Conservation (phyloP, 2,113 vertebrate species). For the Gymnorhina tibicen region DNA sequence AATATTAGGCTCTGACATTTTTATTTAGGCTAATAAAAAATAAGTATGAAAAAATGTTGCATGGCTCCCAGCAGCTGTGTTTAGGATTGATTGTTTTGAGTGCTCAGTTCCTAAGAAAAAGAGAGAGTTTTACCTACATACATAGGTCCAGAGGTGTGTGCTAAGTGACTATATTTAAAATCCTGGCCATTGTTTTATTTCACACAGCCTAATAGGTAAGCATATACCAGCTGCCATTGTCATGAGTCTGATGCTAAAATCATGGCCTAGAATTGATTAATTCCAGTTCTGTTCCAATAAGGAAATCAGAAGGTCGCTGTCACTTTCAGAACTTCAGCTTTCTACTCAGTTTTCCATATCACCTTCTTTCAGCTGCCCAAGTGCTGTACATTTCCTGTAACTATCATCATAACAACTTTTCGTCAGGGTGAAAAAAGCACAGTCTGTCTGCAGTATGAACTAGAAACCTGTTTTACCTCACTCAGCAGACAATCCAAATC, state of each 20-base stretch:
- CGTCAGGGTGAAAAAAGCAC: background rate
- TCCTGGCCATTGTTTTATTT: background rate
- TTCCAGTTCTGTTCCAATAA: background rate
- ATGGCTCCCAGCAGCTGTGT: background rate
- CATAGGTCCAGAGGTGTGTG: background rate
- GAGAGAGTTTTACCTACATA: background rate
- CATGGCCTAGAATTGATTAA: background rate
- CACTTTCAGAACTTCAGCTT: background rate
- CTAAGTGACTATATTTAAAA: background rate
- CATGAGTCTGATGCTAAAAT: background rate
- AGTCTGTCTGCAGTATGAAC: background rate
- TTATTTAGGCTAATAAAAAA: slow-evolving; percentile 28
- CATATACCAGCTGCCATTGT: background rate
- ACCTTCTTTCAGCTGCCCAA: background rate
- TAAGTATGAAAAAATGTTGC: background rate
- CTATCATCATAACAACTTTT: background rate
- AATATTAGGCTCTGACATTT: slow-evolving; percentile 10
- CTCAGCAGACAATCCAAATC: background rate
- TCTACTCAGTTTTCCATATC: background rate
- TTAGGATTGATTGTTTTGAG: background rate
- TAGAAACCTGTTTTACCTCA: background rate
- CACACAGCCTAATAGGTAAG: background rate
- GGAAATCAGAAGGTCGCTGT: background rate
- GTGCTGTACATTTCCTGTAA: background rate
- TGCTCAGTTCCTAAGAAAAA: background rate